Conservation (phyloP, 2,113 vertebrate genomes). For the Lichenostomus cassidix region DNA sequence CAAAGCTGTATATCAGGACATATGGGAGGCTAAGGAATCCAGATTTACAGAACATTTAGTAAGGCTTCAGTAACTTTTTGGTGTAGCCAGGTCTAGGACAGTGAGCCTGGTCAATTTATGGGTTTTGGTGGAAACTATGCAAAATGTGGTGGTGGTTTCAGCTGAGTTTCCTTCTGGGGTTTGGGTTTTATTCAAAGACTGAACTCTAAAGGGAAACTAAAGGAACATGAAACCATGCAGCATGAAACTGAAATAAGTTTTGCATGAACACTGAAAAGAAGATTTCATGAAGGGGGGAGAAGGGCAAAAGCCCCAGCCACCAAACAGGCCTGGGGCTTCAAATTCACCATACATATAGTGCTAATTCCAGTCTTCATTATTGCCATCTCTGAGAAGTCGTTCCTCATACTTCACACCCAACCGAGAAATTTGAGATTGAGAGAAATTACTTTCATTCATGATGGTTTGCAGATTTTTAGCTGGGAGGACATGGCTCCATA, state of each 20-base stretch:
- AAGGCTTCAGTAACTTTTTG: background rate
- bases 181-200: slow-evolving; percentile 1
- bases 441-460: background rate
- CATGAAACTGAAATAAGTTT: background rate
- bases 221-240: background rate
- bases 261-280: background rate
- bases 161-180: background rate
- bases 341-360: background rate
- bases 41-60: background rate
- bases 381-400: background rate
- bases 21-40: background rate
- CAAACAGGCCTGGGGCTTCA: background rate
- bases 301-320: background rate
- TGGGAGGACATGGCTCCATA: background rate
- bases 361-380: background rate
- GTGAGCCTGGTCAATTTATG: background rate
- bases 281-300: background rate
- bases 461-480: background rate
- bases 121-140: slow-evolving; percentile 46
- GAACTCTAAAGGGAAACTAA: background rate
- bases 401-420: background rate
- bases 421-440: background rate
- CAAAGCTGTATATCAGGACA: background rate
- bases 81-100: background rate
- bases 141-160: slow-evolving; percentile 26